Base-by-base conservation (phyloP, 2,888 invertebrate species). In the Lepetodrilus schrolli region DNA sequence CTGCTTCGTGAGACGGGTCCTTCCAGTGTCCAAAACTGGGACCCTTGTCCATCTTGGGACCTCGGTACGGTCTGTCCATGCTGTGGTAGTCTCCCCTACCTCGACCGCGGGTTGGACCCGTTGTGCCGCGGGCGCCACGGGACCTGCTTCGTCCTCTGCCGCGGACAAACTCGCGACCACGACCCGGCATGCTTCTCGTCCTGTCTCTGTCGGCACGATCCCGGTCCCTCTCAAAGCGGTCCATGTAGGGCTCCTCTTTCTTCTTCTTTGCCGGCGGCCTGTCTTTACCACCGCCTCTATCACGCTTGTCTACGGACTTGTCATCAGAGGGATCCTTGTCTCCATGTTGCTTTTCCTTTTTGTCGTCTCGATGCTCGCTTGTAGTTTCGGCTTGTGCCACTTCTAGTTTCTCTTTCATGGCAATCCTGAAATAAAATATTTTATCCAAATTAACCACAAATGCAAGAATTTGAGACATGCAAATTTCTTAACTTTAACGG, bases 81-180 rank as follows among this genome's bases (percentile, higher is more conserved):
- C 65, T 43, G 20, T 72, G 74, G 30, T 78, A 78, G 47, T 78
- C 80, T 38, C 77, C 75, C 20, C 78, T 74, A 30, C 70, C 71
- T 13, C 77, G 75, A 10, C 76, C 76, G 38, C 83, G 74, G 8
- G 79, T 76, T 8, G 74, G 43, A 47, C 78, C 74, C 21, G 73
- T 73, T 50, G 75, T 74, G 10, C 83, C 66, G 74, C 81, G 73
- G 2, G 66, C 74, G 7, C 83, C 79, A 5, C 81, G 74, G 2
- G 80, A 74, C 13, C 79, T 79, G 43, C 84, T 80, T 17, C 83
- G 75, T 17, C 89, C 86, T 43, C 89, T 81, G 21, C 90, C 89
- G 36, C 90, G 77, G 23, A 87, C 86, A 80, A 87, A 88, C 73
- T 88, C 88, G 17, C 87, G 78, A 34, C 86, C 82, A 66, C 83